These are phyloP conservation scores for Brenthis ino DNA, from an alignment of 2,888 invertebrate species.

Conservation along the genomic window DNA sequence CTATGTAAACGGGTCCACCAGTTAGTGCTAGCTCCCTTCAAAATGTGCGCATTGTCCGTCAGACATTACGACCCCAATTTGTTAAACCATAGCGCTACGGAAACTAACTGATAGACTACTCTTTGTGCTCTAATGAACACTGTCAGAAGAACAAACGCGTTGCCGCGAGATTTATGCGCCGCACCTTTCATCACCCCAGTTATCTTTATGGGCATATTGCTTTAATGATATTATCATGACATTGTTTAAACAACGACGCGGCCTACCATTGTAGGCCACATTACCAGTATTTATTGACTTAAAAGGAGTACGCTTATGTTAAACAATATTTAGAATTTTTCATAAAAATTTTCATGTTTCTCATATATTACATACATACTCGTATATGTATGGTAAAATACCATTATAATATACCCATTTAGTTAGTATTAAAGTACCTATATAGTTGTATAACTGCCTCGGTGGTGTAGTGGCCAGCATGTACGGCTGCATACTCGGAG, in stretches of 20 bases:
- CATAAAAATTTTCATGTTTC: too few species aligned
- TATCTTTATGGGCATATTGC: constrained; percentile 68
- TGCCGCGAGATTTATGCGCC: constrained; percentile 64
- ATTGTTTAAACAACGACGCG: constrained; percentile 28
- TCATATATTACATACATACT: too few species aligned
- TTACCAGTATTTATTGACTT: background rate
- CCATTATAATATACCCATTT: too few species aligned
- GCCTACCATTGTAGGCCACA: background rate
- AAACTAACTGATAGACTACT: constrained; percentile 72
- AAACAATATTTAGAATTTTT: too few species aligned
- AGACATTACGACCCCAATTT: constrained; percentile 67
- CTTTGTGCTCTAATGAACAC: constrained; percentile 75
- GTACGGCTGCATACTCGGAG: too few species aligned
- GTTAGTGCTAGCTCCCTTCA: constrained; percentile 13
- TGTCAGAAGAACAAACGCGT: constrained; percentile 72
- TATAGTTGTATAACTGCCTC: too few species aligned
- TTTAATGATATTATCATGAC: constrained; percentile 61
- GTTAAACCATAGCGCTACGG: constrained; percentile 64
- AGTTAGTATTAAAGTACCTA: too few species aligned
- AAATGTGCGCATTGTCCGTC: constrained; percentile 52
- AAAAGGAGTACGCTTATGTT: too few species aligned
- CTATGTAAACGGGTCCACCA: background rate
- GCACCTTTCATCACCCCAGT: constrained; percentile 63
- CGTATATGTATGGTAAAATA: too few species aligned
- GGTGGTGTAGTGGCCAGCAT: too few species aligned